These are phyloP conservation scores for Sebastes minor DNA, from an alignment of 2,797 vertebrate genomes.

Conservation along the genomic window DNA sequence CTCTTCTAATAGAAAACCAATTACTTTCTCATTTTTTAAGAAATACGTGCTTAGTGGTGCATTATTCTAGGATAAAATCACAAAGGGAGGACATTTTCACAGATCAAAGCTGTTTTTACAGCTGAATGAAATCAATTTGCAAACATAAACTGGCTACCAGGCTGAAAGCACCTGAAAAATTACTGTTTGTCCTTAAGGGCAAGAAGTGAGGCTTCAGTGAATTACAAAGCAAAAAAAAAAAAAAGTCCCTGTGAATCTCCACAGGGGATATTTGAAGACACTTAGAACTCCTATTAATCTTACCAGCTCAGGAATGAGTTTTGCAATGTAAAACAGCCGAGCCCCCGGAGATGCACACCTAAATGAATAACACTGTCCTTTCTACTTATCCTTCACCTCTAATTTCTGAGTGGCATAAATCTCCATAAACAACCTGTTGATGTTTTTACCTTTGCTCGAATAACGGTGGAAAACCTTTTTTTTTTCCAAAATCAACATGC, in stretches of 20 bases:
- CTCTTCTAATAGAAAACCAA: constrained; percentile 17
- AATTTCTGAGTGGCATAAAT: constrained; percentile 53
- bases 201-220: constrained; percentile 39
- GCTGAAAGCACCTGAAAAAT: constrained; percentile 52
- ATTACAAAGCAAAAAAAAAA: constrained; percentile 44
- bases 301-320: constrained; percentile 27
- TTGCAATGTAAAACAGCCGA: constrained; percentile 36
- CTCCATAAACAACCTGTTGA: constrained; percentile 35
- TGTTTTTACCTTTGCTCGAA: constrained; percentile 10
- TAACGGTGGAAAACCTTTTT: not conserved
- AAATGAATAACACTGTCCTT: constrained; percentile 42
- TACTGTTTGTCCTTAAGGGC: constrained; percentile 61
- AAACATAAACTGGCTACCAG: constrained; percentile 40
- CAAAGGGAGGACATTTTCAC: constrained; percentile 21
- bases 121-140: constrained; percentile 63
- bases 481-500: not conserved
- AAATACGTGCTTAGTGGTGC: not conserved
- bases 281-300: constrained; percentile 52
- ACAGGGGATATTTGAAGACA: constrained; percentile 56
- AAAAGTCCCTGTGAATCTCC: constrained; percentile 33
- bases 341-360: constrained; percentile 16
- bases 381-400: constrained; percentile 45
- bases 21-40: constrained; percentile 14
- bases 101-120: constrained; percentile 56
- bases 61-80: constrained; percentile 39